A percentile compares a stretch with the other conserved stretches of the same genome.
phyloP scores from a whole-genome alignment of 2,888 invertebrate genomes.

The Palloptera scutellata region DNA sequence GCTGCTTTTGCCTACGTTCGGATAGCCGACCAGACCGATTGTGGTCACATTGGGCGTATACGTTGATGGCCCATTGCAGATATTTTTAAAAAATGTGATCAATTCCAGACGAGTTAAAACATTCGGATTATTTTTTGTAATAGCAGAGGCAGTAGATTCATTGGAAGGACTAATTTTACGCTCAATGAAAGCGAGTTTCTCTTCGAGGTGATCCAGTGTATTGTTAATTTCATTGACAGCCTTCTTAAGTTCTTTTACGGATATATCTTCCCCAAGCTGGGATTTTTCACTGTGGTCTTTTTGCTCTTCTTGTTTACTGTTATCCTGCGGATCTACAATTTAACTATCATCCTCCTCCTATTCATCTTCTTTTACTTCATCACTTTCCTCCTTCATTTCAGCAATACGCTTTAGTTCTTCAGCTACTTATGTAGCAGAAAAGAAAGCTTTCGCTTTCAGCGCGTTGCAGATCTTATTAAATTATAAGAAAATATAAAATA shows the following conservation, averaged over 20 bases:
- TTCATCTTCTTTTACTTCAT: constrained; percentile 32
- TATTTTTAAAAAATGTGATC: constrained; percentile 73
- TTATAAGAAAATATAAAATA: no score
- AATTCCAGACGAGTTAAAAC: constrained; percentile 73
- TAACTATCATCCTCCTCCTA: no score
- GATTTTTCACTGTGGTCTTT: constrained; percentile 15
- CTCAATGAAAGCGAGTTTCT: constrained; percentile 68
- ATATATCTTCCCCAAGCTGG: constrained; percentile 32
- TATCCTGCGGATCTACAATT: no score
- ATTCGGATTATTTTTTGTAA: constrained; percentile 56
- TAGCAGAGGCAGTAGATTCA: constrained; percentile 43
- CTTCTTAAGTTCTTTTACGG: constrained; percentile 64
- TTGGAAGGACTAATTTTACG: constrained; percentile 61
- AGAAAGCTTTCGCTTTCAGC: constrained; percentile 89
- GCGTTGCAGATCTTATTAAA: constrained; percentile 80
- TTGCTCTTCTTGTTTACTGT: constrained; percentile 1
- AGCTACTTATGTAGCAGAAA: constrained; percentile 79
- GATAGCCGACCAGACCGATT: constrained; percentile 97
- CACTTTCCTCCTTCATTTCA: constrained; percentile 33
- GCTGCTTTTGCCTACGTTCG: constrained; percentile 99
- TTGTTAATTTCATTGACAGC: constrained; percentile 67
- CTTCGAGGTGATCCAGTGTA: constrained; percentile 68
- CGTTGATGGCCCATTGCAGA: constrained; percentile 67
- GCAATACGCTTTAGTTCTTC: constrained; percentile 64
- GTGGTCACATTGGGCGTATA: constrained; percentile 70